These are phyloP conservation scores for Lepus timidus DNA, from an alignment of 2,113 vertebrate genomes.

Conservation along the genomic window DNA sequence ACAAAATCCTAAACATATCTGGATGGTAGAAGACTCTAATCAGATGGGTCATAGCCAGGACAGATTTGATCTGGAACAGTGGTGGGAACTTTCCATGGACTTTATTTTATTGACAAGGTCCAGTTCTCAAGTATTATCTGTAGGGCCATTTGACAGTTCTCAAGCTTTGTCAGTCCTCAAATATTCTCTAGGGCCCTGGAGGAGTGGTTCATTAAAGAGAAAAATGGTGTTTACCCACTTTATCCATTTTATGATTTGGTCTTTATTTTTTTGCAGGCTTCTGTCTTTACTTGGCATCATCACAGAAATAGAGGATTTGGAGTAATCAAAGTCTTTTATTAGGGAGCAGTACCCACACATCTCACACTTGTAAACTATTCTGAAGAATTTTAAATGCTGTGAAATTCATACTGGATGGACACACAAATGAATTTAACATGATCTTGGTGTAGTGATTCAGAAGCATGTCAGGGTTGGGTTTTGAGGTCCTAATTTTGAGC, in stretches of 20 bases:
- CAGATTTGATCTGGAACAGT: neutral
- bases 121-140: neutral
- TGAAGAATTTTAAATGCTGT: constrained; percentile 20
- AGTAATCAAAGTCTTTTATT: neutral
- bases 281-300: neutral
- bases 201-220: neutral
- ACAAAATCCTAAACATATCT: neutral
- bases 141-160: no score
- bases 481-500: constrained; percentile 37
- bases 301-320: neutral
- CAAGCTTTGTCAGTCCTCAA: neutral
- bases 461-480: neutral
- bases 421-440: neutral
- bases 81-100: neutral
- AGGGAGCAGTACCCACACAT: neutral
- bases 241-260: neutral
- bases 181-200: neutral
- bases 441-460: neutral
- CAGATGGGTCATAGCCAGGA: neutral
- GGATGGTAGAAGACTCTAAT: neutral
- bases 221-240: neutral
- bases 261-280: neutral
- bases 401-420: neutral
- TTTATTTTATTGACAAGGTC: constrained; percentile 12
- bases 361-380: neutral